A percentile compares a stretch with the other conserved stretches of the same genome.
phyloP scores from a whole-genome alignment of 2,113 vertebrate species.

The Seriola dumerili region DNA sequence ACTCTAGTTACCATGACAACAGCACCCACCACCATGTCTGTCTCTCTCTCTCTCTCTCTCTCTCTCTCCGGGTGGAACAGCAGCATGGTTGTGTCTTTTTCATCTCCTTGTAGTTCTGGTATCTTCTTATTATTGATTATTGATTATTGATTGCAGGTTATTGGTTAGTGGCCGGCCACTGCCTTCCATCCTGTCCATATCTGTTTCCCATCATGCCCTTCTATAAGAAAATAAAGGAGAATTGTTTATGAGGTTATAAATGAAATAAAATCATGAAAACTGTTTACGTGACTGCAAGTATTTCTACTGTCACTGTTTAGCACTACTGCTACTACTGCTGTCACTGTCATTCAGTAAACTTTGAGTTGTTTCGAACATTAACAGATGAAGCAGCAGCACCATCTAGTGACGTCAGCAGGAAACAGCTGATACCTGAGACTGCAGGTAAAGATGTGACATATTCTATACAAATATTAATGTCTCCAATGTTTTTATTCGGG shows the following conservation, averaged over 20 bases:
- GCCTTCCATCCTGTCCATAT: constrained; percentile 81
- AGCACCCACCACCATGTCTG: not conserved
- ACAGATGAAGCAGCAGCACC: not conserved
- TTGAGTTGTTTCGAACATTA: not conserved
- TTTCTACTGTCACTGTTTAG: not conserved
- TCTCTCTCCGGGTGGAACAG: constrained; percentile 35
- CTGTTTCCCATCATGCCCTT: constrained; percentile 80
- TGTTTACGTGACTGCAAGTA: not conserved
- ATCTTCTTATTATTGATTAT: constrained; percentile 32
- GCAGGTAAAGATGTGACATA: too few relatives aligned
- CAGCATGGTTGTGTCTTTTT: constrained; percentile 29
- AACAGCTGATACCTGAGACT: too few relatives aligned
- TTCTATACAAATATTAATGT: too few relatives aligned
- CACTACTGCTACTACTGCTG: too few relatives aligned
- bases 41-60: not conserved
- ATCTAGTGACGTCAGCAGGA: not conserved
- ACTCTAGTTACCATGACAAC: constrained; percentile 10
- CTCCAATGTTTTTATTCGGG: too few relatives aligned
- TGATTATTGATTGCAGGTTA: constrained; percentile 55
- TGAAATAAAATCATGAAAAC: constrained; percentile 64
- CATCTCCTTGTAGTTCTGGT: constrained; percentile 39
- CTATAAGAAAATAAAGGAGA: constrained; percentile 78
- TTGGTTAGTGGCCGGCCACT: constrained; percentile 88
- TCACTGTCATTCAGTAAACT: not conserved
- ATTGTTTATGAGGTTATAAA: constrained; percentile 69